A percentile compares a stretch with the other conserved stretches of the same genome.
These are phyloP conservation scores for Anagrus nilaparvatae DNA, from an alignment of 1,140 invertebrate species.

Conservation along the genomic window DNA sequence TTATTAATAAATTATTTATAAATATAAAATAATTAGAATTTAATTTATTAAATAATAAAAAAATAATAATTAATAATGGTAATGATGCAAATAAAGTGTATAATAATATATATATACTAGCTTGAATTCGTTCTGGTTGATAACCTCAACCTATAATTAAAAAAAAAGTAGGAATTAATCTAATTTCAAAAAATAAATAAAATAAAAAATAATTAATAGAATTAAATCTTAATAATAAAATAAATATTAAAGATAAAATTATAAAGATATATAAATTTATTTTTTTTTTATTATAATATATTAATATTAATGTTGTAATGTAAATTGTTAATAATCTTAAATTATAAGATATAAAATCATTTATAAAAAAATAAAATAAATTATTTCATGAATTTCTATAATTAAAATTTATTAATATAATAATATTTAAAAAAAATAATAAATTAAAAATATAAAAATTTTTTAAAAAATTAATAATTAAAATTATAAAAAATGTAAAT, in stretches of 20 bases:
- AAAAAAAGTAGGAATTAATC: constrained; percentile 51
- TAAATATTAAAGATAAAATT: constrained; percentile 45
- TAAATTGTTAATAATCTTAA: constrained; percentile 44
- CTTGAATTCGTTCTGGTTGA: constrained; percentile 51
- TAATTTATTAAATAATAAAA: constrained; percentile 15
- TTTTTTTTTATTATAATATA: constrained; percentile 41
- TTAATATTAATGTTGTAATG: constrained; percentile 42
- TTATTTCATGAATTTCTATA: too few species aligned
- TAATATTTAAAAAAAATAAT: constrained; percentile 33
- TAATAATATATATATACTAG: constrained; percentile 51
- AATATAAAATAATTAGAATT: constrained; percentile 21
- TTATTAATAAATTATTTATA: background rate
- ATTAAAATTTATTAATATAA: constrained; percentile 28
- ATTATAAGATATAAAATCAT: constrained; percentile 42
- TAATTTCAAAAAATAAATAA: constrained; percentile 58
- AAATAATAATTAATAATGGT: constrained; percentile 48
- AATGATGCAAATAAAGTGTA: constrained; percentile 52
- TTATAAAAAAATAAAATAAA: constrained; percentile 34
- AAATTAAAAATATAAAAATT: constrained; percentile 23
- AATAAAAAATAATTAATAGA: constrained; percentile 53
- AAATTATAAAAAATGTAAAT: constrained; percentile 29
- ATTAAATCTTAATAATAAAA: constrained; percentile 46
- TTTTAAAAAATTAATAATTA: constrained; percentile 6
- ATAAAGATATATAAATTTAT: constrained; percentile 38
- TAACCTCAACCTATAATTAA: constrained; percentile 54